Conservation (phyloP, 2,888 invertebrate genomes). For the Cerastis leucographa region DNA sequence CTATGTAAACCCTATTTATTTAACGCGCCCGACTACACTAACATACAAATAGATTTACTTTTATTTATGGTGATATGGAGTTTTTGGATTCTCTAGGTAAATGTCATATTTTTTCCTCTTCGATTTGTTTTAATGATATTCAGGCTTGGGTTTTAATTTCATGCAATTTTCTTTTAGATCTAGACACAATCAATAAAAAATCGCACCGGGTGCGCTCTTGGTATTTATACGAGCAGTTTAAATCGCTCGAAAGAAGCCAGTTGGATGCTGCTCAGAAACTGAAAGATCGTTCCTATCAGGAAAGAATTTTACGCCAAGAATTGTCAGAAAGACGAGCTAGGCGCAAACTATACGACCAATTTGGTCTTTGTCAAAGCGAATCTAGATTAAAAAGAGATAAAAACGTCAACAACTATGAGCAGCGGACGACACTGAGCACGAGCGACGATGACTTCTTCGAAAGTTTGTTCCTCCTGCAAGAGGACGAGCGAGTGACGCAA, state of each 20-base stretch:
- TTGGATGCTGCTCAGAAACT: slow-evolving; percentile 80
- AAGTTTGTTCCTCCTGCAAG: slow-evolving; percentile 77
- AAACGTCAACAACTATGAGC: slow-evolving; percentile 62
- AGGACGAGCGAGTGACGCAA: slow-evolving; percentile 70
- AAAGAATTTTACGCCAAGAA: slow-evolving; percentile 80
- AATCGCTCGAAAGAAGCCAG: slow-evolving; percentile 83
- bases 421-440: slow-evolving; percentile 65
- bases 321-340: slow-evolving; percentile 80
- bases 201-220: slow-evolving; percentile 85
- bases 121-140: neutral
- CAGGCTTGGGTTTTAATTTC: neutral
- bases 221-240: slow-evolving; percentile 87
- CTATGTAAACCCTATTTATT: slow-evolving; percentile 68
- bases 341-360: slow-evolving; percentile 77
- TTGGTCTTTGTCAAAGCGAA: slow-evolving; percentile 74
- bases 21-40: slow-evolving; percentile 48
- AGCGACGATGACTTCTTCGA: slow-evolving; percentile 81
- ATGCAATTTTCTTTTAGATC: slow-evolving; percentile 72
- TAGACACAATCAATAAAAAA: slow-evolving; percentile 77
- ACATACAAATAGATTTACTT: slow-evolving; percentile 35
- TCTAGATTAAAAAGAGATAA: slow-evolving; percentile 66
- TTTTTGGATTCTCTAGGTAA: slow-evolving; percentile 83
- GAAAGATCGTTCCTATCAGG: slow-evolving; percentile 81
- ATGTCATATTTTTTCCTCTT: slow-evolving; percentile 34
- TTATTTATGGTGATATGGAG: slow-evolving; percentile 78